Conservation (phyloP, 2,888 invertebrate genomes). For the Orchesellides sinensis region DNA sequence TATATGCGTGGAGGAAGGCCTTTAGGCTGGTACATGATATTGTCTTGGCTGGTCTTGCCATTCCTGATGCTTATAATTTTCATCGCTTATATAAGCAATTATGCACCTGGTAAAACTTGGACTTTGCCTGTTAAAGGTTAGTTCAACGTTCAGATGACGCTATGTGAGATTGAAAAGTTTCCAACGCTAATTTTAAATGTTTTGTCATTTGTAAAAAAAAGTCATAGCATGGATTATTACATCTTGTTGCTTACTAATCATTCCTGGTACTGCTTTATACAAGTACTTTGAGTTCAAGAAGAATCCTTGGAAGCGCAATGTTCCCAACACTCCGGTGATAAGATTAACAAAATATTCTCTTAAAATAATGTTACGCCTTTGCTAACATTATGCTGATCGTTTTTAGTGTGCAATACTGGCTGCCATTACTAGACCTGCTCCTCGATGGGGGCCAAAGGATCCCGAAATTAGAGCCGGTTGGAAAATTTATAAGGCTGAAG, state of each 20-base stretch:
- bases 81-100: neutral
- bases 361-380: neutral
- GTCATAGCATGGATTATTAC: conserved; percentile 26
- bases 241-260: neutral
- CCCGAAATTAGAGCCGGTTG: conserved; percentile 19
- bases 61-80: conserved; percentile 19
- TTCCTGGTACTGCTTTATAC: neutral
- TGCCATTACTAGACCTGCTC: conserved; percentile 23
- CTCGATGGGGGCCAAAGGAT: conserved; percentile 51
- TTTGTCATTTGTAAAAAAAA: neutral
- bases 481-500: conserved; percentile 28
- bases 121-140: conserved; percentile 18
- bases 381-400: neutral
- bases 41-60: conserved; percentile 32
- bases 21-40: conserved; percentile 15
- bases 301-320: conserved; percentile 38
- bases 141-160: no score
- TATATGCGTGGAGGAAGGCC: conserved; percentile 29
- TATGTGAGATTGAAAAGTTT: neutral
- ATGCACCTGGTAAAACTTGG: conserved; percentile 14
- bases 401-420: neutral
- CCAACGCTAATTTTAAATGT: neutral
- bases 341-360: neutral
- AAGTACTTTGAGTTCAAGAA: conserved; percentile 33
- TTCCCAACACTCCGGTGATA: neutral